Percentiles rank a stretch among this genome's conserved stretches.
These are phyloP conservation scores for Perca fluviatilis DNA, from an alignment of 2,113 vertebrate species.

Conservation along the genomic window DNA sequence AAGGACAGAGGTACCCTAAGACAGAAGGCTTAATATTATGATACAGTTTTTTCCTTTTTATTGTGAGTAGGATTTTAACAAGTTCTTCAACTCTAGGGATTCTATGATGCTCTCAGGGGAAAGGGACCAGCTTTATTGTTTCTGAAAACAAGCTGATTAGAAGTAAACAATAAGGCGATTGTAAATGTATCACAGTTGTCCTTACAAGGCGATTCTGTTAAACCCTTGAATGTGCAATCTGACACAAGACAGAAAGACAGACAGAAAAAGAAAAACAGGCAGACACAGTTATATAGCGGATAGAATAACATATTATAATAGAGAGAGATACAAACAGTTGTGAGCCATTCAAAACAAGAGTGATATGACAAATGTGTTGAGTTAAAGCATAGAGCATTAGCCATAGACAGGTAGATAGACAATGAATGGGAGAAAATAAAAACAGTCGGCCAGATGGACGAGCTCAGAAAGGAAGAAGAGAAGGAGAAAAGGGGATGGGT, in stretches of 20 bases:
- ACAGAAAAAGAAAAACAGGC: background rate
- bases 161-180: conserved; percentile 31
- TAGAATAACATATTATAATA: background rate
- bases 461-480: background rate
- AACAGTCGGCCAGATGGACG: background rate
- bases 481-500: background rate
- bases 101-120: background rate
- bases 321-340: background rate
- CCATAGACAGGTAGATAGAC: background rate
- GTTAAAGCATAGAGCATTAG: background rate
- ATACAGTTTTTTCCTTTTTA: conserved; percentile 6
- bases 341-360: background rate
- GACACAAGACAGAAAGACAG: background rate
- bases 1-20: background rate
- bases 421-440: background rate
- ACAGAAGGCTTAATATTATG: background rate
- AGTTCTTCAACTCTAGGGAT: background rate
- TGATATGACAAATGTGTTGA: background rate
- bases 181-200: conserved; percentile 15
- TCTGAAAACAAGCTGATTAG: conserved; percentile 45
- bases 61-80: conserved; percentile 26
- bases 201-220: background rate
- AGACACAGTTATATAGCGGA: background rate
- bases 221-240: background rate
- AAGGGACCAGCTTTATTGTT: background rate